A percentile compares a stretch with the other conserved stretches of the same genome.
Evolutionary conservation across 2,888 invertebrate species (phyloP).

Genomic region (Acronicta alni): DNA sequence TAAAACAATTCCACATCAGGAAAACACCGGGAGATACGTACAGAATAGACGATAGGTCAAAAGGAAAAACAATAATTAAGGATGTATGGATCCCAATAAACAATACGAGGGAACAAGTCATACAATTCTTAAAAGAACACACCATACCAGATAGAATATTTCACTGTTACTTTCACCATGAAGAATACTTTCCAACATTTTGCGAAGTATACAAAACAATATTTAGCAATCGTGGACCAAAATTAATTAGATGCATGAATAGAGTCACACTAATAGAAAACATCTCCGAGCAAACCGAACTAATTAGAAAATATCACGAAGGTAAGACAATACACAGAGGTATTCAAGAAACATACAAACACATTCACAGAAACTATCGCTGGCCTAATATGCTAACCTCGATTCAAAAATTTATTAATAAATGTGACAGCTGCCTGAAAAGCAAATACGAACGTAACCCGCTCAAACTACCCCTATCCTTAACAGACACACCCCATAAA

Average conservation of each 20-base stretch:
- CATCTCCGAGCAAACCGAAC: conserved; percentile 17
- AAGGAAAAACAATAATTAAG: conserved; percentile 17
- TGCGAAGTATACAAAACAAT: conserved; percentile 34
- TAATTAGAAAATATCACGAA: conserved; percentile 36
- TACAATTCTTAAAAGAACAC: conserved; percentile 23
- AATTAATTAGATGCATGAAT: conserved; percentile 38
- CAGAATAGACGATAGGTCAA: conserved; percentile 50
- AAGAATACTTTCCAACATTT: conserved; percentile 9
- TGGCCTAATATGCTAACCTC: conserved; percentile 42
- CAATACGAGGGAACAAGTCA: conserved; percentile 39
- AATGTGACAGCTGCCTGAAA: conserved; percentile 55
- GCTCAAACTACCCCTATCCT: conserved; percentile 45
- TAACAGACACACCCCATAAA: conserved; percentile 51
- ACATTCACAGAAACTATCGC: conserved; percentile 26
- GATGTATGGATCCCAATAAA: conserved; percentile 18
- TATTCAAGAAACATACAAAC: conserved; percentile 33
- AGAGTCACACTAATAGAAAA: conserved; percentile 46
- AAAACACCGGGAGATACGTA: conserved; percentile 39
- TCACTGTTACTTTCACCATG: conserved; percentile 12
- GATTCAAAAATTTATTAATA: conserved; percentile 56
- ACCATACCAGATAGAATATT: conserved; percentile 12
- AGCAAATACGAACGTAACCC: conserved; percentile 59
- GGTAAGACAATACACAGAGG: conserved; percentile 28
- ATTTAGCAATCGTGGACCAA: conserved; percentile 51
- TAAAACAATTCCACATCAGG: conserved; percentile 55